phyloP scores from a whole-genome alignment of 2,797 vertebrate genomes.

The Falco biarmicus region DNA sequence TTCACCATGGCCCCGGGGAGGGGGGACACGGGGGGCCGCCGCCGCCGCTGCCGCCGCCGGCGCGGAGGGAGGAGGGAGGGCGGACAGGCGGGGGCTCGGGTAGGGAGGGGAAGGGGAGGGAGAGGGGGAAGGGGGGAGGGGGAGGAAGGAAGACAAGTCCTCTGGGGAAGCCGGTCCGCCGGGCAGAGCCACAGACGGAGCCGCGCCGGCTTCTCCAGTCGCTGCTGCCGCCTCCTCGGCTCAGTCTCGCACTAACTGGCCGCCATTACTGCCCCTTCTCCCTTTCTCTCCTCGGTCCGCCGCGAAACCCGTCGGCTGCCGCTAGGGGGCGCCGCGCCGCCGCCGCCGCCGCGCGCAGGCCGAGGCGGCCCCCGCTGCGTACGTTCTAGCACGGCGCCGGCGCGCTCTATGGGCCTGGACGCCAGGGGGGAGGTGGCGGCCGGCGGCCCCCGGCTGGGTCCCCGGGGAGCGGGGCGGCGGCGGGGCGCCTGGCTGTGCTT shows the following conservation, averaged over 20 bases:
- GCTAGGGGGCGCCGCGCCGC: conserved; percentile 20
- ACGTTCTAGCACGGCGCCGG: neutral
- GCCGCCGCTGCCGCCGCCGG: neutral
- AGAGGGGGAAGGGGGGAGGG: neutral
- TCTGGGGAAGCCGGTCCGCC: neutral
- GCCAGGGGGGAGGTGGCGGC: neutral
- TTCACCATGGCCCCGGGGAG: conserved; percentile 87
- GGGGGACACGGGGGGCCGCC: neutral
- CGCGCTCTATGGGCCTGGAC: neutral
- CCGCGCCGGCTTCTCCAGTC: neutral
- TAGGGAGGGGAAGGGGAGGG: conserved; percentile 9
- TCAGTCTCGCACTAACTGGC: conserved; percentile 59
- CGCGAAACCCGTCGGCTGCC: neutral
- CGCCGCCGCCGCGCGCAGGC: neutral
- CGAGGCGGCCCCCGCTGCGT: neutral
- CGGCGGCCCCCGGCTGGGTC: neutral
- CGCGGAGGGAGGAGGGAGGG: conserved; percentile 4
- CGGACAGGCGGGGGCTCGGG: conserved; percentile 17
- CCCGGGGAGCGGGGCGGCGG: neutral
- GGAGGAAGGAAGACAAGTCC: neutral
- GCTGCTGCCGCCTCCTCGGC: conserved; percentile 27
- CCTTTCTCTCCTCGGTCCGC: conserved; percentile 60
- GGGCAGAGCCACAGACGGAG: conserved; percentile 1
- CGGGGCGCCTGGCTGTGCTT: accelerated
- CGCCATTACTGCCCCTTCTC: conserved; percentile 69